Base-by-base conservation (phyloP, 30 jellyfish, hydroid and myxozoan genomes). In the Rhopilema esculentum region DNA sequence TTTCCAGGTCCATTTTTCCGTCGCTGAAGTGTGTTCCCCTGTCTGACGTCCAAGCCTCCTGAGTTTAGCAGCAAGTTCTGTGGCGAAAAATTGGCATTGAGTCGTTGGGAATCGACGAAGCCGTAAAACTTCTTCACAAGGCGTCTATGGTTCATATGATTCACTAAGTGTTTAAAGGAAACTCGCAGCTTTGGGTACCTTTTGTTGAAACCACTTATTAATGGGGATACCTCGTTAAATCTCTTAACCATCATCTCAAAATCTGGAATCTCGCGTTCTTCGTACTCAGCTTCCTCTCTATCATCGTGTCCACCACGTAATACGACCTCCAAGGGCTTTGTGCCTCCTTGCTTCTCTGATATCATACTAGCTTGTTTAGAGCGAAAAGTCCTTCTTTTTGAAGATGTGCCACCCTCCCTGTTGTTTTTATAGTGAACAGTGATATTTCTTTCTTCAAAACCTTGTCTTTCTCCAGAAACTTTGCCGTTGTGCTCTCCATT, bases 71-170 rank as follows among this genome's bases (percentile, higher is more conserved):
- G 71, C 64, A 79, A 19, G n/a, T 79, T 79, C 8, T 33, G 65
- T 49, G 66, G 72, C 75, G 91, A 30, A 73, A 84, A 63, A 48
- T 72, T 84, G 64, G 27, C 70, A 26, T 84, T 73, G 27, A 71
- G 17, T n/a, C 70, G 29, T 27, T 22, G 66, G 18, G 87, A 63
- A 25, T 53, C 75, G 21, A 32, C 50, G 67, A 53, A 17, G 52
- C 87, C 87, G 53, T 84, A 84, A 15, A 84, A 52, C 62, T 66
- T 72, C 27, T 66, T 62, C 73, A 72, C 75, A 33, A 84, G 29
- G 33, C 28, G 31, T 49, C 85, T 71, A 26, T 84, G 93, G 64
- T 84, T 84, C 87, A 84, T 31, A 1, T 73, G 87, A 72, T 84
- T 84, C 1, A 33, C 68, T 16, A 84, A 30, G 19, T 23, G 61